Base-by-base conservation (phyloP, 1,140 invertebrate genomes). In the Aculops lycopersici region DNA sequence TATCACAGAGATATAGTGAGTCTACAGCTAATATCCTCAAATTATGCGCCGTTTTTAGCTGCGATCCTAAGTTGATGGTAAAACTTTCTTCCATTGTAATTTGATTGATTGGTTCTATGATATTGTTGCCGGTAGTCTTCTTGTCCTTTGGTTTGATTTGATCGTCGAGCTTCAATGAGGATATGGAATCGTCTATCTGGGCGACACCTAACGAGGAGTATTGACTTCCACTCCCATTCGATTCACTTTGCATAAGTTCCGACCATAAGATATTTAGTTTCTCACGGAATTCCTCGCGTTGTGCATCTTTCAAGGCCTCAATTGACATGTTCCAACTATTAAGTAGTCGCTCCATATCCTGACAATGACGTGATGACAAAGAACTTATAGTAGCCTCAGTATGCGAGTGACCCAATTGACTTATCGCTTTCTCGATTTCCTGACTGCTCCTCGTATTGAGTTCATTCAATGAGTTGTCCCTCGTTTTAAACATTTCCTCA, bases 11-110 rank as follows among this genome's bases (percentile, higher is more conserved):
- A 51, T 88, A 76, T 46, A 88, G 64, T 20, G 76, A 66, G 58
- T 84, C 70, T 12, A 71, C 71, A 45, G 76, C 74, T 4, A 92
- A 59, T 41, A 97, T 70, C 39, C 86, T 63, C 46, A 94, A 72
- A 59, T 97, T 97, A 57, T 97, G 84, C 64, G 84, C 94, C 52
- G 90, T 81, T 60, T 97, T 97, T 58, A 95, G 67, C 60, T 97
- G 88, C 2, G 83, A 81, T 41, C 61, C 60, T 41, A 92, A 61
- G 61, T 92, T 81, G 50, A 92, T 90, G 14, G 83, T 94, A 53
- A 92, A 92, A 60, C 83, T 90, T 62, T 92, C 83, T 59, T 90
- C 80, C 50, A 78, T 49, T n/a, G n/a, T n/a, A n/a, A n/a, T n/a
- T n/a, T 45, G 37, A 53, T 46, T 36, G 42, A 52, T 47, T 37